These are phyloP conservation scores for Sebastes taczanowskii DNA, from an alignment of 2,797 vertebrate species.

Conservation along the genomic window DNA sequence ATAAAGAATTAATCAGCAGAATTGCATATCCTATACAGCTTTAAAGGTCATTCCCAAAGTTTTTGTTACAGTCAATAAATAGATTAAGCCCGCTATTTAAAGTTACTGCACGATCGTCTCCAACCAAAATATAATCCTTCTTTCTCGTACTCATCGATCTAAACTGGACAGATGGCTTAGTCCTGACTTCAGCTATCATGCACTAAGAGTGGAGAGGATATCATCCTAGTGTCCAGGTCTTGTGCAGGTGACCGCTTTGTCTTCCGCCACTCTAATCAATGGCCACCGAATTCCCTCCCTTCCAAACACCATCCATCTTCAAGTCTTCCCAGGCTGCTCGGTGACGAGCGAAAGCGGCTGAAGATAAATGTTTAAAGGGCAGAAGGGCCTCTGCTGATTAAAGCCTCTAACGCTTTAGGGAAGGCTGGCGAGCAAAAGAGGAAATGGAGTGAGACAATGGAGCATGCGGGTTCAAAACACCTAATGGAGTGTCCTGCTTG, in stretches of 20 bases:
- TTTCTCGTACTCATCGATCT: neutral
- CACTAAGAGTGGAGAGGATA: constrained; percentile 9
- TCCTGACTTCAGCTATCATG: constrained; percentile 40
- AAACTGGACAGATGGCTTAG: constrained; percentile 34
- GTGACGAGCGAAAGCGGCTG: constrained; percentile 59
- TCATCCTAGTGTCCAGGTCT: constrained; percentile 60
- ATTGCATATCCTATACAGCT: constrained; percentile 28
- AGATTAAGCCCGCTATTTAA: constrained; percentile 33
- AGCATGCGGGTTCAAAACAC: constrained; percentile 75
- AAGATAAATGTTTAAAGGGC: constrained; percentile 73
- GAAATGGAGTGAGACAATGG: constrained; percentile 78
- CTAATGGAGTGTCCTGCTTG: constrained; percentile 78
- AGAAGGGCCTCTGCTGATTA: constrained; percentile 69
- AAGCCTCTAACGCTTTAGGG: constrained; percentile 66
- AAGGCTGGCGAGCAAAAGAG: constrained; percentile 64
- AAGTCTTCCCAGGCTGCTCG: constrained; percentile 52
- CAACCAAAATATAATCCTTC: constrained; percentile 4
- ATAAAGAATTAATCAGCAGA: constrained; percentile 51
- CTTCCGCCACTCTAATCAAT: constrained; percentile 71
- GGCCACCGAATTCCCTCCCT: constrained; percentile 49
- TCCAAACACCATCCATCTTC: constrained; percentile 73
- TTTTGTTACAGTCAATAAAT: constrained; percentile 45
- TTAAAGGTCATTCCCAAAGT: constrained; percentile 50
- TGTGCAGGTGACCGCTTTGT: constrained; percentile 62
- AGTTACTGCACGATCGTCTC: constrained; percentile 8